A percentile compares a stretch with the other conserved stretches of the same genome.
phyloP scores from a whole-genome alignment of 2,888 invertebrate genomes.

The Lutraria lutraria region DNA sequence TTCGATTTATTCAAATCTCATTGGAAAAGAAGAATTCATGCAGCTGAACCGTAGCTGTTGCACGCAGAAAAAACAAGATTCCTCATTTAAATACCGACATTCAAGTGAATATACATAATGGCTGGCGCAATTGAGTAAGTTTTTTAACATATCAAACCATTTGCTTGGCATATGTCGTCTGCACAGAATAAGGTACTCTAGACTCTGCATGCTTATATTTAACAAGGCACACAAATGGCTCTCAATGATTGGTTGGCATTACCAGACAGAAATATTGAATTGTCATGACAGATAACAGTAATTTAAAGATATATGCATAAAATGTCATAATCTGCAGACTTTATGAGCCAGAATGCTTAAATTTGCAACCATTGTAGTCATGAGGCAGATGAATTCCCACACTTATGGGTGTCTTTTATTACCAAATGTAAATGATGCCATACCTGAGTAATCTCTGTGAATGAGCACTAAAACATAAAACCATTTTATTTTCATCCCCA shows the following conservation, averaged over 20 bases:
- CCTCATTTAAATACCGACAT: background rate
- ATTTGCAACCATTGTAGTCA: background rate
- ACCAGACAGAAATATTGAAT: no score
- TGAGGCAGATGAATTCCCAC: background rate
- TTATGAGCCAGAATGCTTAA: background rate
- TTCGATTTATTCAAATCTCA: slow-evolving; percentile 1
- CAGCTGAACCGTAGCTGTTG: background rate
- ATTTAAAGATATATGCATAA: no score
- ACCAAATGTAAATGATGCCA: background rate
- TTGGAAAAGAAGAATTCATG: slow-evolving; percentile 12
- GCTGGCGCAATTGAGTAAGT: background rate
- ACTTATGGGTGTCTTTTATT: background rate
- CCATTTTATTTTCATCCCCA: background rate
- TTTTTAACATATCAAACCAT: background rate
- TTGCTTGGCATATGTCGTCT: background rate
- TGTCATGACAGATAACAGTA: no score
- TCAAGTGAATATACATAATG: background rate
- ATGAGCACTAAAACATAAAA: background rate
- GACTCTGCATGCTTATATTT: no score
- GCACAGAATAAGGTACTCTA: no score
- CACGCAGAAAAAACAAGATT: background rate
- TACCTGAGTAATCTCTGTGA: background rate
- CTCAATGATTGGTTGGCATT: no score
- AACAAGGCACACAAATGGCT: no score
- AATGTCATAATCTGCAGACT: no score